Evolutionary conservation across 1,140 invertebrate species (phyloP).

Genomic region (Cydia fagiglandana): DNA sequence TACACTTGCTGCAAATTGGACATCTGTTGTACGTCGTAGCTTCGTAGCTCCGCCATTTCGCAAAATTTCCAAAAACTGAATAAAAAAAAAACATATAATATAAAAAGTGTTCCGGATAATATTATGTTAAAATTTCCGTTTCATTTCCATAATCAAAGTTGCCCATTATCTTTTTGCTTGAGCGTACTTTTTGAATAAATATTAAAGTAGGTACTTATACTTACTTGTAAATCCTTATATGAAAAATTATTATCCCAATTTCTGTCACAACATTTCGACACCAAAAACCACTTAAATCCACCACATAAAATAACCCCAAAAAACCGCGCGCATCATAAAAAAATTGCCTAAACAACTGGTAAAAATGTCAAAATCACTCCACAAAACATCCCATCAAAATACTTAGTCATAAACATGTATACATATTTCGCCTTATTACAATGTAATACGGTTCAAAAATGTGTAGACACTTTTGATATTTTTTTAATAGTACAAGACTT

Average conservation of each 20-base stretch:
- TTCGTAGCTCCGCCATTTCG: too few relatives aligned
- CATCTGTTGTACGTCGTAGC: too few relatives aligned
- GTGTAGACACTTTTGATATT: not conserved
- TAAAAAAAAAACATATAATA: too few relatives aligned
- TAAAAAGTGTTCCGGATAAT: too few relatives aligned
- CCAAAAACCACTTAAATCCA: conserved; percentile 6
- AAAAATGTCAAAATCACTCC: conserved; percentile 31
- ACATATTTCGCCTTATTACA: not conserved
- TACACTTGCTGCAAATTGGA: too few relatives aligned
- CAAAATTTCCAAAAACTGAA: too few relatives aligned
- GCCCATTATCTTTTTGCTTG: too few relatives aligned
- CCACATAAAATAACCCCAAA: conserved; percentile 38
- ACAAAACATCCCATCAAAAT: not conserved
- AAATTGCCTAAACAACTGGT: conserved; percentile 54
- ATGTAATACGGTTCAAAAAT: not conserved
- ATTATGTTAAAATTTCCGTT: too few relatives aligned
- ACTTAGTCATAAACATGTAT: not conserved
- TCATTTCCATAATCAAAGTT: too few relatives aligned
- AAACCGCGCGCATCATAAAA: conserved; percentile 44
- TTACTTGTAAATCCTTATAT: not conserved
- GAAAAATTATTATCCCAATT: conserved; percentile 20
- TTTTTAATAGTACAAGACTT: not conserved
- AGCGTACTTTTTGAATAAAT: too few relatives aligned
- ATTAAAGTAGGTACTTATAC: not conserved
- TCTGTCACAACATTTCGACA: conserved; percentile 8